A percentile compares a stretch with the other conserved stretches of the same genome.
These are phyloP conservation scores for Noctilio leporinus DNA, from an alignment of 2,113 vertebrate species.

Conservation along the genomic window DNA sequence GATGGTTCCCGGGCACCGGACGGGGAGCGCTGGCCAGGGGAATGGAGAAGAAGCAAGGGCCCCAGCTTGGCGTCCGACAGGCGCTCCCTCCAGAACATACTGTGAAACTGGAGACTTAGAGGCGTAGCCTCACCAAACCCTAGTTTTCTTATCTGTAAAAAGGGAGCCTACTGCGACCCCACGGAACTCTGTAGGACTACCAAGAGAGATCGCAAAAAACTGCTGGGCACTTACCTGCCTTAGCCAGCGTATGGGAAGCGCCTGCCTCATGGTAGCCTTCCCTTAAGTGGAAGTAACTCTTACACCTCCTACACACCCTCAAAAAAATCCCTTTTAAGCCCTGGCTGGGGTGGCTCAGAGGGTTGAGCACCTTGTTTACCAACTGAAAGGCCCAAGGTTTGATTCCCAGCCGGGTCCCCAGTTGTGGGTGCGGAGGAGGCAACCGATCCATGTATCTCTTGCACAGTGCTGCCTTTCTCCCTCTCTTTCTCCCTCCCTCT, in stretches of 20 bases:
- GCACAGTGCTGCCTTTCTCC: too few species aligned
- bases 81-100: not conserved
- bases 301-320: fast-evolving
- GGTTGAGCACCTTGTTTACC: too few species aligned
- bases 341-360: too few species aligned
- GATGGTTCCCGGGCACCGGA: fast-evolving
- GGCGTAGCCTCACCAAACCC: not conserved
- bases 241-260: not conserved
- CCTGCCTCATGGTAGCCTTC: not conserved
- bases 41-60: too few species aligned
- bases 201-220: not conserved
- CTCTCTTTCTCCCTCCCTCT: too few species aligned
- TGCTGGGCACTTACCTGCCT: not conserved
- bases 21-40: not conserved
- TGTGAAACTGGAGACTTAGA: not conserved
- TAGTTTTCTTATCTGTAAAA: not conserved
- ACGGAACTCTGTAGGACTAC: not conserved
- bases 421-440: too few species aligned
- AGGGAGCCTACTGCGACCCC: not conserved
- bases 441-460: too few species aligned
- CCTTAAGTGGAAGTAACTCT: not conserved
- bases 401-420: too few species aligned
- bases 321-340: not conserved
- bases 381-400: too few species aligned
- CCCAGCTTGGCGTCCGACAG: not conserved